These are phyloP conservation scores for Druon quercuslanigerum DNA, from an alignment of 1,140 invertebrate genomes.

Conservation along the genomic window DNA sequence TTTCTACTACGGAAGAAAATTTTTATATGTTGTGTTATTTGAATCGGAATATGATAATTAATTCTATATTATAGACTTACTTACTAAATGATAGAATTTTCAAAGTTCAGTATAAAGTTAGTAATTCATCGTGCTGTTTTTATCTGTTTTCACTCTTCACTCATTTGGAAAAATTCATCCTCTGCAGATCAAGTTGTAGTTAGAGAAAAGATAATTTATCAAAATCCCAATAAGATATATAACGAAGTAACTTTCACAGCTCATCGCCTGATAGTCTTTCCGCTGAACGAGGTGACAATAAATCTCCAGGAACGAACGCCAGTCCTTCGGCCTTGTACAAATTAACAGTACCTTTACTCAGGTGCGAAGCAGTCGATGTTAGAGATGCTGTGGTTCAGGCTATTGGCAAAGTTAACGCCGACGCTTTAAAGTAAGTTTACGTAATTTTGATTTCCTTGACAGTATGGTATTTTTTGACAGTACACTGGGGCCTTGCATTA, in stretches of 20 bases:
- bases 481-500: too few relatives aligned
- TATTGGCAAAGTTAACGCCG: conserved; percentile 93
- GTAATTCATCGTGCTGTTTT: background rate
- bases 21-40: too few relatives aligned
- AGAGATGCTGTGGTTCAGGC: conserved; percentile 94
- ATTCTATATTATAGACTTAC: too few relatives aligned
- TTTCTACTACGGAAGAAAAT: too few relatives aligned
- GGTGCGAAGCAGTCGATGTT: conserved; percentile 95
- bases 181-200: conserved; percentile 8
- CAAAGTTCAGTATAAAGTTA: too few relatives aligned
- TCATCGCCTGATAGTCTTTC: conserved; percentile 92
- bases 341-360: conserved; percentile 89
- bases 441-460: conserved; percentile 12
- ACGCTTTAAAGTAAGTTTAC: conserved; percentile 89
- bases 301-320: conserved; percentile 78
- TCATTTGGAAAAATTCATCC: background rate
- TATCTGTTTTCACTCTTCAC: background rate
- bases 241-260: conserved; percentile 72
- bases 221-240: background rate
- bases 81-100: too few relatives aligned
- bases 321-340: conserved; percentile 93
- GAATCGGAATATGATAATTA: too few relatives aligned
- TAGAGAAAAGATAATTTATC: background rate
- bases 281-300: conserved; percentile 84
- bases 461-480: background rate